Base-by-base conservation (phyloP, 2,797 vertebrate genomes). In the Myiotriccus ornatus region DNA sequence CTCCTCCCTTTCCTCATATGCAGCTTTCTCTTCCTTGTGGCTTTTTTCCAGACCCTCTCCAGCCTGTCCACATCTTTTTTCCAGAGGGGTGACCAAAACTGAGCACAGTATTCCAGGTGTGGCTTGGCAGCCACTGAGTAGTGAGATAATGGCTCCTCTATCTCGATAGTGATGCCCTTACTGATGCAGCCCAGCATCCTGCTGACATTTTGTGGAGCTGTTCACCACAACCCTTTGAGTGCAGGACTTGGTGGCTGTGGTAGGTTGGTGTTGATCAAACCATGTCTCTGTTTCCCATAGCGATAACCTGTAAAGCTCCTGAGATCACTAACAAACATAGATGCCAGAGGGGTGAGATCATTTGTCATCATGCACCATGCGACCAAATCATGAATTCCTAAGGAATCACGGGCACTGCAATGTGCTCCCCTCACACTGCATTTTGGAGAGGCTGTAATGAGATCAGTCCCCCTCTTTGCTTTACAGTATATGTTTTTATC, bases 371-470 rank as follows among this genome's bases (percentile, higher is more conserved):
- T 9, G 9, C 34, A 77, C 37, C 50, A 67, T 71, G 41, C n/a
- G 41, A 87, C 32, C 49, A 76, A 63, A 64, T 47, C 4, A 12
- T 62, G 74, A 84, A 53, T 75, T 75, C 85, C 62, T 80, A 60
- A 68, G 79, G 69, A 55, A 73, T 52, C 41, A 52, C 3, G 10
- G 7, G 32, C 30, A 46, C 56, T 5, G 1, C 14, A 8, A 24
- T 5, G 21, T 4, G 4, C 35, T 79, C 20, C 32, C 55, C 62
- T 70, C 85, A 44, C 32, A n/a, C 49, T 74, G 65, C 73, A 37
- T 85, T 90, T 86, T 84, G 76, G 91, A 68, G 80, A 75, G 76
- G 28, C n/a, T 80, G 21, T 52, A 75, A 90, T 86, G 83, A 80
- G 71, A 80, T 88, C 77, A 85, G 24, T 57, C 30, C n/a, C n/a